These are phyloP conservation scores for Vanessa cardui DNA, from an alignment of 2,888 invertebrate species.

Conservation along the genomic window DNA sequence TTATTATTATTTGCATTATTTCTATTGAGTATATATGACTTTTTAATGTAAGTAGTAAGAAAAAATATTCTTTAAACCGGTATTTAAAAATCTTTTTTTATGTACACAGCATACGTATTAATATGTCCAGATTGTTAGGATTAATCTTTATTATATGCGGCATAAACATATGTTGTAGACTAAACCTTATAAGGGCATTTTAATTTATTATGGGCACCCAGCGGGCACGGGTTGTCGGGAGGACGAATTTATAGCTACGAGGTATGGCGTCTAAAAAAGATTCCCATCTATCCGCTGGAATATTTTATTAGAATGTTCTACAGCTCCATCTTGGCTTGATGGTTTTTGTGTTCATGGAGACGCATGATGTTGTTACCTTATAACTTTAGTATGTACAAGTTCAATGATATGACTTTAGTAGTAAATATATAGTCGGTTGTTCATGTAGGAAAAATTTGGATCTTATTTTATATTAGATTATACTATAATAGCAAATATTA, in stretches of 20 bases:
- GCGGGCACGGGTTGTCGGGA: slow-evolving; percentile 7
- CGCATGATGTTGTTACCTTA: background rate
- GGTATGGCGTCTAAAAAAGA: slow-evolving; percentile 21
- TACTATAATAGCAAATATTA: too few relatives aligned
- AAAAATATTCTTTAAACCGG: too few relatives aligned
- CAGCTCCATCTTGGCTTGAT: background rate
- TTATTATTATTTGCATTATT: too few relatives aligned
- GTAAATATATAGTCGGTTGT: too few relatives aligned
- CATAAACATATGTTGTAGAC: slow-evolving; percentile 8
- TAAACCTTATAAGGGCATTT: slow-evolving; percentile 9
- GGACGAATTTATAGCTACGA: slow-evolving; percentile 23
- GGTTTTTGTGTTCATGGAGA: background rate
- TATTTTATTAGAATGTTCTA: slow-evolving; percentile 12
- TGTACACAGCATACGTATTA: background rate
- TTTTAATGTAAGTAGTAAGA: too few relatives aligned
- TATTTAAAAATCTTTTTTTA: too few relatives aligned
- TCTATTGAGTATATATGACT: too few relatives aligned
- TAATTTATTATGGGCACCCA: slow-evolving; percentile 27
- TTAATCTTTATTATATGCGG: slow-evolving; percentile 14
- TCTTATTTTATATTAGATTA: too few relatives aligned
- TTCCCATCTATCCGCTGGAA: slow-evolving; percentile 8
- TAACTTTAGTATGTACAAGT: too few relatives aligned
- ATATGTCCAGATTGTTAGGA: background rate
- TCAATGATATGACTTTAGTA: too few relatives aligned
- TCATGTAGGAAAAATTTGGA: too few relatives aligned